These are phyloP conservation scores for Cinara cedri DNA, from an alignment of 2,888 invertebrate species.

Conservation along the genomic window DNA sequence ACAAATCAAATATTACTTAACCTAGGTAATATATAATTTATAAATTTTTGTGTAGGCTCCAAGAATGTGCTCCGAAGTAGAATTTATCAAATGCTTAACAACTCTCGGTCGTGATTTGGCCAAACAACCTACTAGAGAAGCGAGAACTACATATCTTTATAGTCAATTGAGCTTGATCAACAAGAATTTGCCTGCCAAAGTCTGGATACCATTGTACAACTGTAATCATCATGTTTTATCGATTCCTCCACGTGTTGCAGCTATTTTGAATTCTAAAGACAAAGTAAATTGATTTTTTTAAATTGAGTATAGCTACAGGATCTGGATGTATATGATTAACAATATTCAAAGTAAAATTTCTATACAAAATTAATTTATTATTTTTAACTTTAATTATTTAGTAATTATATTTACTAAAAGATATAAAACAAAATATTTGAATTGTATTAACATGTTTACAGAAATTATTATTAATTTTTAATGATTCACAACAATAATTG, in stretches of 20 bases:
- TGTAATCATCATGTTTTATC: slow-evolving; percentile 87
- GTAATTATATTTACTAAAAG: too few species aligned
- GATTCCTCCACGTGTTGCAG: slow-evolving; percentile 96
- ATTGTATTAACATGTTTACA: too few species aligned
- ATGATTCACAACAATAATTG: too few species aligned
- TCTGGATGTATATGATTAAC: too few species aligned
- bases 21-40: slow-evolving; percentile 65
- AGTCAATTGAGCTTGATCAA: slow-evolving; percentile 93
- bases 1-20: neutral
- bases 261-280: slow-evolving; percentile 98
- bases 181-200: slow-evolving; percentile 94
- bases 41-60: slow-evolving; percentile 70
- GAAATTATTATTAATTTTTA: too few species aligned
- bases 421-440: too few species aligned
- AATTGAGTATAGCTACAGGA: neutral
- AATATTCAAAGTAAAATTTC: too few species aligned
- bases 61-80: slow-evolving; percentile 80
- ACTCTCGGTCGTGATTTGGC: slow-evolving; percentile 83
- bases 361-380: too few species aligned
- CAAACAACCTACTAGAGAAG: slow-evolving; percentile 84
- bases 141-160: slow-evolving; percentile 87
- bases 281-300: slow-evolving; percentile 68
- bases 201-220: slow-evolving; percentile 91
- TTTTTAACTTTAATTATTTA: too few species aligned
- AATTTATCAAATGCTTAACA: slow-evolving; percentile 87